These are phyloP conservation scores for Oreortyx pictus DNA, from an alignment of 2,797 vertebrate genomes.

Conservation along the genomic window DNA sequence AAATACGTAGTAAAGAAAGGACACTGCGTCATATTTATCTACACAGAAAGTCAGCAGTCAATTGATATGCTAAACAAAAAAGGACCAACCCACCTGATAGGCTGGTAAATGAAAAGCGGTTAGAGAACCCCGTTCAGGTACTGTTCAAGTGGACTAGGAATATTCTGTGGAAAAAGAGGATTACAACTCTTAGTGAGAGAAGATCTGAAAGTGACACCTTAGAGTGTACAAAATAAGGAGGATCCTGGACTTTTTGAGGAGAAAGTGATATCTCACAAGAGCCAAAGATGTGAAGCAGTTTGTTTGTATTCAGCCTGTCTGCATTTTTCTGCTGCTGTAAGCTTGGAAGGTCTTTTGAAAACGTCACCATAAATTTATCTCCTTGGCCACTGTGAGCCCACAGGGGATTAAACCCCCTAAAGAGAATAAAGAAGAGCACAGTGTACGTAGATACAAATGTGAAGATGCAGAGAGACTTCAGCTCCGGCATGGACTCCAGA, in stretches of 20 bases:
- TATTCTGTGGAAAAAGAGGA: neutral
- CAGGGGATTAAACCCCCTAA: neutral
- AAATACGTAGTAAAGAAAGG: neutral
- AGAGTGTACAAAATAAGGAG: neutral
- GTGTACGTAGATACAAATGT: neutral
- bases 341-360: neutral
- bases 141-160: neutral
- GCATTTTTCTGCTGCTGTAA: neutral
- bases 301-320: neutral
- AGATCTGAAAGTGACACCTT: neutral
- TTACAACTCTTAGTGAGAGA: neutral
- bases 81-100: neutral
- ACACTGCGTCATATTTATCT: neutral
- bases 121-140: too few relatives aligned
- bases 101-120: neutral
- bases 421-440: neutral
- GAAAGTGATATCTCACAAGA: neutral
- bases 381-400: neutral
- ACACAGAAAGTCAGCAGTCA: neutral
- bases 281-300: neutral
- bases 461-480: neutral
- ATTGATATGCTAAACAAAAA: neutral
- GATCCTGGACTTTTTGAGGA: neutral
- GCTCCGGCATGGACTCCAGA: neutral
- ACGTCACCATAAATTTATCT: neutral